A percentile compares a stretch with the other conserved stretches of the same genome.
Conservation (phyloP, 1,140 invertebrate genomes). For the Zaprionus kolodkinae region DNA sequence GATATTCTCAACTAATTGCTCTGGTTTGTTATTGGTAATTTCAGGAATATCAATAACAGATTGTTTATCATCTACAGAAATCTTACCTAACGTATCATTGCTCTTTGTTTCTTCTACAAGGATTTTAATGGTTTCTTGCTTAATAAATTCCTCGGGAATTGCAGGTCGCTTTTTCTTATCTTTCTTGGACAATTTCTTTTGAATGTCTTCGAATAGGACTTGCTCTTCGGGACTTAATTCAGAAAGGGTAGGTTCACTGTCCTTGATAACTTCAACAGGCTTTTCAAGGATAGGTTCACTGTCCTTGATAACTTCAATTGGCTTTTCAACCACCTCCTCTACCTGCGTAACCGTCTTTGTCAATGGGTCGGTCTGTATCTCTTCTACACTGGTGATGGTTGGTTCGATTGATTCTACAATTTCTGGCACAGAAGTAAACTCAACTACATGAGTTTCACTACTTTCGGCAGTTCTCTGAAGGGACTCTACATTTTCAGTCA, state of each 20-base stretch:
- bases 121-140: slow-evolving; percentile 61
- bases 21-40: slow-evolving; percentile 19
- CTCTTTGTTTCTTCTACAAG: slow-evolving; percentile 44
- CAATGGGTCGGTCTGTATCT: slow-evolving; percentile 11
- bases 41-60: slow-evolving; percentile 30
- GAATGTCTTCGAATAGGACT: slow-evolving; percentile 76
- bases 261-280: slow-evolving; percentile 17
- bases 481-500: slow-evolving; percentile 76
- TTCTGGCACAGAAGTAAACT: slow-evolving; percentile 41
- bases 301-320: slow-evolving; percentile 19
- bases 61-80: slow-evolving; percentile 28
- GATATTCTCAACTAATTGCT: slow-evolving; percentile 44
- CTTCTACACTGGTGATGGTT: slow-evolving; percentile 5
- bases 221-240: slow-evolving; percentile 74
- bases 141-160: slow-evolving; percentile 77
- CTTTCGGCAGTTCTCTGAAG: slow-evolving; percentile 51
- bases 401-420: slow-evolving; percentile 17
- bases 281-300: slow-evolving; percentile 29
- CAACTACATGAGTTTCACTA: slow-evolving; percentile 45
- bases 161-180: slow-evolving; percentile 81
- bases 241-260: slow-evolving; percentile 31
- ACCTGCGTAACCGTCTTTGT: not conserved
- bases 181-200: slow-evolving; percentile 80
- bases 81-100: slow-evolving; percentile 28
- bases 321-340: slow-evolving; percentile 30